A percentile compares a stretch with the other conserved stretches of the same genome.
phyloP scores from a whole-genome alignment of 1,140 invertebrate genomes.

The Neuroterus valhalla region DNA sequence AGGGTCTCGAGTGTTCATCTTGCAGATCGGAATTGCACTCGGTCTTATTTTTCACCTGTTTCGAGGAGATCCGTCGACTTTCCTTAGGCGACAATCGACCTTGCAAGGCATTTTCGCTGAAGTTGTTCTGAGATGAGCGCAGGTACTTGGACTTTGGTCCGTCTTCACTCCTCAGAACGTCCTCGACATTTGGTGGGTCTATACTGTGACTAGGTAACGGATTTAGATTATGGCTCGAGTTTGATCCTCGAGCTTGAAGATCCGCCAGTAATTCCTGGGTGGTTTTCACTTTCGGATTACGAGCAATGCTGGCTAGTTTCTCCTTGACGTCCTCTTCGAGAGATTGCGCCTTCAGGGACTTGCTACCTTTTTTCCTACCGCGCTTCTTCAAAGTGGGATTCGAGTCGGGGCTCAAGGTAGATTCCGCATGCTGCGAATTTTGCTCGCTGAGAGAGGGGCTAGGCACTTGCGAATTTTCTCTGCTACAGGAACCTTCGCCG shows the following conservation, averaged over 20 bases:
- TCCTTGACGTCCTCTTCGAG: conserved; percentile 79
- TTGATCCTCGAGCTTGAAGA: conserved; percentile 80
- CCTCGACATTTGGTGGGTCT: conserved; percentile 66
- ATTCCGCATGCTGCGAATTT: conserved; percentile 41
- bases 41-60: conserved; percentile 40
- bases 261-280: conserved; percentile 88
- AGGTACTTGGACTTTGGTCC: conserved; percentile 77
- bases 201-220: conserved; percentile 70
- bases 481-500: conserved; percentile 62
- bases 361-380: conserved; percentile 83
- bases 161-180: conserved; percentile 63
- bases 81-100: conserved; percentile 34
- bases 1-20: conserved; percentile 43
- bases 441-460: conserved; percentile 61
- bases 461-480: conserved; percentile 73
- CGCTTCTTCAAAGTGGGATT: conserved; percentile 76
- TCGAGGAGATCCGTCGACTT: conserved; percentile 27
- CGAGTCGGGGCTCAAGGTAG: conserved; percentile 44
- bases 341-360: conserved; percentile 76
- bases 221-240: conserved; percentile 52
- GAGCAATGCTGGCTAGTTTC: conserved; percentile 79
- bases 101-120: conserved; percentile 44
- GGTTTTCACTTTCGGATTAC: conserved; percentile 86
- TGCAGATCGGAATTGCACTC: conserved; percentile 38
- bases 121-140: conserved; percentile 75